Evolutionary conservation across 1,140 invertebrate species (phyloP).

Genomic region (Cotesia typhae): DNA sequence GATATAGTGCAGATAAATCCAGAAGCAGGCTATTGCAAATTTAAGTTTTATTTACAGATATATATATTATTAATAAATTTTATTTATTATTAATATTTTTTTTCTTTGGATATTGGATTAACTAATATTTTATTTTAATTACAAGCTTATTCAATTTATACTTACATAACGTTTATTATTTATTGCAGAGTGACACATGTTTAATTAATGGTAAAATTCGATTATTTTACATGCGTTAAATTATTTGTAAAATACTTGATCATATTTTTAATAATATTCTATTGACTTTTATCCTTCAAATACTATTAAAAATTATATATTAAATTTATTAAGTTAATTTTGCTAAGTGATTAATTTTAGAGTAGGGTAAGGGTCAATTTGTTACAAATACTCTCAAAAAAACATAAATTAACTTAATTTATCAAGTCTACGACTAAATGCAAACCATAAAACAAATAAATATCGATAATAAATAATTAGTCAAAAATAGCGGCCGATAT

Average conservation of each 20-base stretch:
- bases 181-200: slow-evolving; percentile 25
- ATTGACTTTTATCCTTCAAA: no score
- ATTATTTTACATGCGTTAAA: no score
- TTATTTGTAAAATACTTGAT: no score
- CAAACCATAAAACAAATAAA: no score
- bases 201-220: background rate
- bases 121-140: background rate
- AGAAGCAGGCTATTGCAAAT: slow-evolving; percentile 27
- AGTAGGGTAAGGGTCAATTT: background rate
- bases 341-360: no score
- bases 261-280: no score
- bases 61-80: slow-evolving; percentile 18
- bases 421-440: background rate
- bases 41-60: slow-evolving; percentile 28
- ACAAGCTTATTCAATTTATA: slow-evolving; percentile 2
- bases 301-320: no score
- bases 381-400: background rate
- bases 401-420: background rate
- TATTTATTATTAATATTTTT: slow-evolving; percentile 28
- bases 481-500: no score
- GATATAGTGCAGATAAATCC: slow-evolving; percentile 23
- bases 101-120: slow-evolving; percentile 18
- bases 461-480: no score
- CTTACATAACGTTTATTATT: slow-evolving; percentile 24
- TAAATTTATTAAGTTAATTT: no score